Percentiles rank a stretch among this genome's conserved stretches.
Conservation (phyloP, 2,888 invertebrate species). For the Seladonia tumulorum region DNA sequence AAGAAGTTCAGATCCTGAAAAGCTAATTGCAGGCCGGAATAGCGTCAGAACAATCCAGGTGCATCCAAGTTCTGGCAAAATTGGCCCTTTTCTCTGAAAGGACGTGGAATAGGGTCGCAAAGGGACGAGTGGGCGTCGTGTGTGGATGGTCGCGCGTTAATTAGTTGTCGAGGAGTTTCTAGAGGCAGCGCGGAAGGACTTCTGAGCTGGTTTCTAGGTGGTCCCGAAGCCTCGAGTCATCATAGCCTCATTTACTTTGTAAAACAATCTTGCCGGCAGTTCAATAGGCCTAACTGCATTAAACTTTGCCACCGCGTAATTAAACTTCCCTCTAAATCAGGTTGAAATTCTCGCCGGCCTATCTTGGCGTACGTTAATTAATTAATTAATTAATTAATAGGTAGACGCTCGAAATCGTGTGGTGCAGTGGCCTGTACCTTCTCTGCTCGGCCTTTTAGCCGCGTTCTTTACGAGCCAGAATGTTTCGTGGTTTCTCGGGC, state of each 20-base stretch:
- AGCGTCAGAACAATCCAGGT: neutral
- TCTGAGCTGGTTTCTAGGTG: slow-evolving; percentile 76
- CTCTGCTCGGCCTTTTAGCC: neutral
- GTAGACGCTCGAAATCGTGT: neutral
- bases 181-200: slow-evolving; percentile 68
- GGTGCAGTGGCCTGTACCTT: neutral
- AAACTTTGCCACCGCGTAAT: slow-evolving; percentile 81
- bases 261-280: slow-evolving; percentile 81
- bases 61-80: neutral
- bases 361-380: slow-evolving; percentile 53
- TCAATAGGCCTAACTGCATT: slow-evolving; percentile 80
- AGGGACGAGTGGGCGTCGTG: slow-evolving; percentile 33
- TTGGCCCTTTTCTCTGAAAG: neutral
- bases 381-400: slow-evolving; percentile 48
- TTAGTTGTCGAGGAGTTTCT: slow-evolving; percentile 74
- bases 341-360: slow-evolving; percentile 57
- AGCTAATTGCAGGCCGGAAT: neutral
- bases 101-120: slow-evolving; percentile 3
- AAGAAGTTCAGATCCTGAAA: neutral
- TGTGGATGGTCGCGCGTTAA: slow-evolving; percentile 75
- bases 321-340: slow-evolving; percentile 77
- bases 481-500: neutral
- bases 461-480: neutral
- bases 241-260: slow-evolving; percentile 83
- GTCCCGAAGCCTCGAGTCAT: slow-evolving; percentile 82